These are phyloP conservation scores for Manis javanica DNA, from an alignment of 2,797 vertebrate species.

Conservation along the genomic window DNA sequence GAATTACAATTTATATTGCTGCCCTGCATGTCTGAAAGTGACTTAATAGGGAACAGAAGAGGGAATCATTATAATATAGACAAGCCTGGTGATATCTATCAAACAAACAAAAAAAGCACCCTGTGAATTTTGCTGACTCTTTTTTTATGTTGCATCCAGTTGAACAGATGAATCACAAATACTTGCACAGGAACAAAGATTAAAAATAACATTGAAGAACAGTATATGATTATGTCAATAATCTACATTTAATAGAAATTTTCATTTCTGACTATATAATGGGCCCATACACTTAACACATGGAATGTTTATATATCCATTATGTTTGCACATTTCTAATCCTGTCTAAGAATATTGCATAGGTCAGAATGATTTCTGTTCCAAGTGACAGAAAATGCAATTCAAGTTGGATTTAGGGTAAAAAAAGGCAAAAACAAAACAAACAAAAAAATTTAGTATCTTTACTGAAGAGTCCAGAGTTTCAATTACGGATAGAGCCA, in stretches of 20 bases:
- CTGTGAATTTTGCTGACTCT: slow-evolving; percentile 1
- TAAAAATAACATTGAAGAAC: slow-evolving; percentile 19
- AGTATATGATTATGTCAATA: neutral
- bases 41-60: slow-evolving; percentile 52
- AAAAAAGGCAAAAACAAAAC: neutral
- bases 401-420: neutral
- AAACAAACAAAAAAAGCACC: slow-evolving; percentile 39
- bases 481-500: neutral
- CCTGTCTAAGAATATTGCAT: neutral
- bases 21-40: slow-evolving; percentile 56
- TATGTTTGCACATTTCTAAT: neutral
- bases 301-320: neutral
- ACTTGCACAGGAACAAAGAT: neutral
- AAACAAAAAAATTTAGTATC: neutral
- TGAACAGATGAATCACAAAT: slow-evolving; percentile 37
- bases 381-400: neutral
- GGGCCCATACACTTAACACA: neutral
- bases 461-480: neutral
- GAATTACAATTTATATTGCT: slow-evolving; percentile 65
- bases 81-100: neutral
- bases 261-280: slow-evolving; percentile 39
- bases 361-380: slow-evolving; percentile 1
- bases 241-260: slow-evolving; percentile 21
- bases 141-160: neutral
- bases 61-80: slow-evolving; percentile 43